Evolutionary conservation across 2,888 invertebrate genomes (phyloP), one percentile per base, ranked within the genome.

Genomic region (Cactoblastis cactorum): DNA sequence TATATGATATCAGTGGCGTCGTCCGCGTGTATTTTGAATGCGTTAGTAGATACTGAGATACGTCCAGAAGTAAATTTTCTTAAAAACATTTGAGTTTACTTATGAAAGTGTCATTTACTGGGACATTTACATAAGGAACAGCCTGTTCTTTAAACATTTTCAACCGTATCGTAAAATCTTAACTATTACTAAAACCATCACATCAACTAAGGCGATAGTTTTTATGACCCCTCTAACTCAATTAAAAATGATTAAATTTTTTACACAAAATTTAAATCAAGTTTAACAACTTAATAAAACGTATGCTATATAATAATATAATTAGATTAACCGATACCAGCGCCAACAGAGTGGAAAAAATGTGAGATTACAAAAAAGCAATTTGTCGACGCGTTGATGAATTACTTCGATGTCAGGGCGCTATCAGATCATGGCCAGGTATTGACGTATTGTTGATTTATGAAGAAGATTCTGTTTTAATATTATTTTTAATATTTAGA

Each of bases 351-450:
- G 45, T 49, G 59, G 15, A n/a, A 43, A 43, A 43, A 43, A 43
- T 9, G 2, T 3, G 11, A 3, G 43, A 3, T 43, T 9, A 9
- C 15, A 43, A 32, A 41, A 32, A 32, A 28, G 28, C 63, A 62
- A 58, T 54, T 59, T 63, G 71, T 67, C 60, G 62, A 55, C 52
- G 45, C 14, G 43, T 15, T 43, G 43, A 24, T 43, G 17, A 67
- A 68, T 61, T 18, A 52, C 33, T 14, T 34, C 51, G 49, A 53
- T 49, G 53, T 50, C 53, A 60, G 49, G 62, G 63, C 60, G 41
- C 56, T 65, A 65, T 66, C 66, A 51, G 28, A 37, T 46, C 51
- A 22, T 11, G 43, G 43, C n/a, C 43, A 12, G 43, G 24, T 15
- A 43, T 55, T 46, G 43, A 53, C 46, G 32, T 52, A 41, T 37